Evolutionary conservation across 64 coral and sea anemone genomes (phyloP).

Genomic region (Stylophora pistillata): DNA sequence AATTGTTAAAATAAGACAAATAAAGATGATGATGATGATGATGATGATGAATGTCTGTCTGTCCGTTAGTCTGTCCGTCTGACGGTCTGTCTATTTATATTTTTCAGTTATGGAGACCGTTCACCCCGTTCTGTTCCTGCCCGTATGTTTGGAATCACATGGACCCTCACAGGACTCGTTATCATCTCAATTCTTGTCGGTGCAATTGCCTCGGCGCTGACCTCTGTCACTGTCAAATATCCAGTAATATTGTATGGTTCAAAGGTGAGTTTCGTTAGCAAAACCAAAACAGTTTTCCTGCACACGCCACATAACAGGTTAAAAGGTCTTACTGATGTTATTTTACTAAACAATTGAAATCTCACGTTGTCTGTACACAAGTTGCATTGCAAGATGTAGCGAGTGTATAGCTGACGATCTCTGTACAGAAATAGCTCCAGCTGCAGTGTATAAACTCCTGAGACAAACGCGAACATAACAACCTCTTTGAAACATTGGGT

Average conservation of each 20-base stretch:
- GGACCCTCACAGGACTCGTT: conserved; percentile 78
- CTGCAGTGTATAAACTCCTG: too few relatives aligned
- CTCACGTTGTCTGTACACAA: too few relatives aligned
- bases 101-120: conserved; percentile 78
- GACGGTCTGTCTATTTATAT: neutral
- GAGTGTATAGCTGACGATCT: too few relatives aligned
- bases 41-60: too few relatives aligned
- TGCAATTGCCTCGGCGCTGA: conserved; percentile 53
- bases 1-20: too few relatives aligned
- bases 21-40: too few relatives aligned
- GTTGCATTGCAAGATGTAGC: too few relatives aligned
- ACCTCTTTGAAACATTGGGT: too few relatives aligned
- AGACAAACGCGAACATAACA: too few relatives aligned
- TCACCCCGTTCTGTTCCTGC: conserved; percentile 63
- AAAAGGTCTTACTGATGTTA: neutral
- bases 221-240: conserved; percentile 25
- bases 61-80: neutral
- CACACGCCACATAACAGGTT: neutral
- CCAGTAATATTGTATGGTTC: conserved; percentile 41
- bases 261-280: neutral
- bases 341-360: neutral
- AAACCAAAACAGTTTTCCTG: too few relatives aligned
- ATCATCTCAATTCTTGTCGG: conserved; percentile 69
- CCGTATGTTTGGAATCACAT: conserved; percentile 65
- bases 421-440: too few relatives aligned